A percentile compares a stretch with the other conserved stretches of the same genome.
phyloP scores from a whole-genome alignment of 2,797 vertebrate species.

The Alcedo atthis region DNA sequence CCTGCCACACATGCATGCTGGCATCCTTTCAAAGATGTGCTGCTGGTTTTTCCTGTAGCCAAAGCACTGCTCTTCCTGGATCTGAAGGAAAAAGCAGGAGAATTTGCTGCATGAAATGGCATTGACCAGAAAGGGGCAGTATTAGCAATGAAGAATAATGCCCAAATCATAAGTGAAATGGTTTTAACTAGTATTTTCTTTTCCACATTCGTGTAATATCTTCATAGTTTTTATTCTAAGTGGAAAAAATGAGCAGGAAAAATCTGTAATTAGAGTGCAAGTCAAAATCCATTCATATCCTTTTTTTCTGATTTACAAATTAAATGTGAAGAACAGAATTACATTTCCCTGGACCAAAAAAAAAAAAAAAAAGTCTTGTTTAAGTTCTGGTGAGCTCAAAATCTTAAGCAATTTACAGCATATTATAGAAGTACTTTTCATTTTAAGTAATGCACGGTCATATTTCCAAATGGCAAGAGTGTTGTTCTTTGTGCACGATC shows the following conservation, averaged over 20 bases:
- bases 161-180: not conserved
- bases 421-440: not conserved
- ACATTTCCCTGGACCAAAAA: not conserved
- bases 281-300: not conserved
- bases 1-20: accelerated
- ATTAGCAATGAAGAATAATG: not conserved
- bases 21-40: not conserved
- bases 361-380: not conserved
- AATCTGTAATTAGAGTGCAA: not conserved
- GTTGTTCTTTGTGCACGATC: not conserved
- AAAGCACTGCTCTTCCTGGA: not conserved
- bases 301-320: not conserved
- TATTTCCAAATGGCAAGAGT: conserved; percentile 8
- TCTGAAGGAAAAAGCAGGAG: not conserved
- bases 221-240: not conserved
- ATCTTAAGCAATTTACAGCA: not conserved
- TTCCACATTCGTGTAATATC: not conserved
- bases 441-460: not conserved
- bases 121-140: not conserved
- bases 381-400: not conserved
- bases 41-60: not conserved
- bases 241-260: not conserved
- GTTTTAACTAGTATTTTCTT: not conserved
- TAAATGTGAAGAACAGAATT: not conserved
- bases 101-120: not conserved